Evolutionary conservation across 1,140 invertebrate species (phyloP).

Genomic region (Danaus melanippus): DNA sequence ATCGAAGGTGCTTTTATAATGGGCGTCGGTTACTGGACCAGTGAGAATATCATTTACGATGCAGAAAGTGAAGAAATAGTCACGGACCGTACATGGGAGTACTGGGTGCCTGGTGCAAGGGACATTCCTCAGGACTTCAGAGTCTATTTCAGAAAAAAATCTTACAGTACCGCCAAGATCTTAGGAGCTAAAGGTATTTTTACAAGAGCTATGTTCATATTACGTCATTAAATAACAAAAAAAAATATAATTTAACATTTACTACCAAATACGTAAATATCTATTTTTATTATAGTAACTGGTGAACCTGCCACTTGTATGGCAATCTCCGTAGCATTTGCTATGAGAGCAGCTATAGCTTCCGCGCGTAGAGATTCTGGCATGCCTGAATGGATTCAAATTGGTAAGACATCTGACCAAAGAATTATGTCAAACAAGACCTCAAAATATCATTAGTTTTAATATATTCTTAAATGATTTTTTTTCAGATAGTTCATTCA

Average conservation of each 20-base stretch:
- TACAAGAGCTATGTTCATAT: no score
- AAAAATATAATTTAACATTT: neutral
- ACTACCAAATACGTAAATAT: neutral
- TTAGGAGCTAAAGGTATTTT: slow-evolving; percentile 81
- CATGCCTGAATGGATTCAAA: slow-evolving; percentile 37
- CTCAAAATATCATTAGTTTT: no score
- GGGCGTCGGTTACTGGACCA: slow-evolving; percentile 86
- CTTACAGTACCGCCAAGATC: slow-evolving; percentile 77
- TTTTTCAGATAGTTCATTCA: slow-evolving; percentile 35
- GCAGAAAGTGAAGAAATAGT: slow-evolving; percentile 76
- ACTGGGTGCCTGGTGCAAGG: slow-evolving; percentile 76
- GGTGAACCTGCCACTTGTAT: slow-evolving; percentile 85
- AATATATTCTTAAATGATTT: slow-evolving; percentile 1
- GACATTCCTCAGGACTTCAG: slow-evolving; percentile 84
- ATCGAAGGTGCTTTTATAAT: slow-evolving; percentile 89
- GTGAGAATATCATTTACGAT: slow-evolving; percentile 80
- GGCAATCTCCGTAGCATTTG: slow-evolving; percentile 76
- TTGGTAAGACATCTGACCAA: slow-evolving; percentile 16
- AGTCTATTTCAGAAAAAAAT: slow-evolving; percentile 79
- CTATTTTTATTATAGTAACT: slow-evolving; percentile 72
- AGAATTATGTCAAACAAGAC: neutral
- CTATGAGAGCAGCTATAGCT: slow-evolving; percentile 79
- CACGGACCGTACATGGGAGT: slow-evolving; percentile 86
- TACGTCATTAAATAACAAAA: slow-evolving; percentile 16
- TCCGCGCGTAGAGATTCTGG: slow-evolving; percentile 66